Conservation (phyloP, 2,888 invertebrate species). For the Pyrochroa serraticornis region DNA sequence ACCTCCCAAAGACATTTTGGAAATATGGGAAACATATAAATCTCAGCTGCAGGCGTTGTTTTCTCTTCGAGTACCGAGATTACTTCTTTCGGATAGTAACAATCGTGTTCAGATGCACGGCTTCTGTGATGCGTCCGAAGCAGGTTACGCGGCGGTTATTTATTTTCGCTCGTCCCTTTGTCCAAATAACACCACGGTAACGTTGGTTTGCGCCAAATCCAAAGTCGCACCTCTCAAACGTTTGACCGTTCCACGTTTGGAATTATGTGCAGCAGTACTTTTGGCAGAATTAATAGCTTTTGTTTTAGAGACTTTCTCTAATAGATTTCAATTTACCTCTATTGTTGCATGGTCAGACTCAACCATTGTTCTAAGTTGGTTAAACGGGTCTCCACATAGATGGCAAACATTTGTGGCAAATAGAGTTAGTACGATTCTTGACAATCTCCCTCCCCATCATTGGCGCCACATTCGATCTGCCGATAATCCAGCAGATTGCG, state of each 20-base stretch:
- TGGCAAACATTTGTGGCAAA: constrained; percentile 34
- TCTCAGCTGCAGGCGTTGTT: constrained; percentile 11
- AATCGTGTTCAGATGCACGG: constrained; percentile 26
- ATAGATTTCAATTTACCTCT: too few relatives aligned
- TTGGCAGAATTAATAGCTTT: constrained; percentile 1
- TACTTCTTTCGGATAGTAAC: constrained; percentile 6
- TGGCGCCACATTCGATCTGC: constrained; percentile 29
- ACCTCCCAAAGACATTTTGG: background rate
- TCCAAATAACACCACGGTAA: background rate
- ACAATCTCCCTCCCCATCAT: constrained; percentile 1
- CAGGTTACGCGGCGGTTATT: constrained; percentile 29
- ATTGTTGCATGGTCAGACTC: constrained; percentile 41
- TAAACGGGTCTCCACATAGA: constrained; percentile 14
- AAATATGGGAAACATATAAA: constrained; percentile 14
- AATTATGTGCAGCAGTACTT: constrained; percentile 9
- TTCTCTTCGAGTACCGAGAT: constrained; percentile 11
- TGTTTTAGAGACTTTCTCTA: constrained; percentile 12
- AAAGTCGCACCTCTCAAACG: constrained; percentile 28
- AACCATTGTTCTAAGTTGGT: constrained; percentile 32
- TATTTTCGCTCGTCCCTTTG: constrained; percentile 10
- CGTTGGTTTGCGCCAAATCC: constrained; percentile 24
- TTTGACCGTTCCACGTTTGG: constrained; percentile 24
- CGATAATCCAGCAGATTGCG: constrained; percentile 30
- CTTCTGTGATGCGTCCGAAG: constrained; percentile 33
- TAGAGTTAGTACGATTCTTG: constrained; percentile 27